phyloP scores from a whole-genome alignment of 2,113 vertebrate species.

The Odontesthes bonariensis region DNA sequence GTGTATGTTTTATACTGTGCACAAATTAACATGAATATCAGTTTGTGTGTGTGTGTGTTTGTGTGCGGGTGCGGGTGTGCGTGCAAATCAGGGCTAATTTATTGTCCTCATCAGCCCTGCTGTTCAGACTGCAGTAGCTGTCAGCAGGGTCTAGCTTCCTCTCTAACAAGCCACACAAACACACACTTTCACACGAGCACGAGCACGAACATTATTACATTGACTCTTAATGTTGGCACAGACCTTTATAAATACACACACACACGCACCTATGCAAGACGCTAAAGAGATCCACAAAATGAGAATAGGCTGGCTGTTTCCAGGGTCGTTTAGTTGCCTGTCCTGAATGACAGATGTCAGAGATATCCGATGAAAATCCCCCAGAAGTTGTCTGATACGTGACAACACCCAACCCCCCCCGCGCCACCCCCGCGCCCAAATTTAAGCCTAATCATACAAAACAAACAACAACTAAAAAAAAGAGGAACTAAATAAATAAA shows the following conservation, averaged over 20 bases:
- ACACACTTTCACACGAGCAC: conserved; percentile 15
- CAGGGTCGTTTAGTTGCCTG: conserved; percentile 26
- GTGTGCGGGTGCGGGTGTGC: too few relatives aligned
- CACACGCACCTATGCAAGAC: neutral
- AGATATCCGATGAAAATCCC: conserved; percentile 16
- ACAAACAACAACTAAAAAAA: neutral
- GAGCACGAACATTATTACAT: conserved; percentile 11
- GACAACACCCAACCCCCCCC: conserved; percentile 9
- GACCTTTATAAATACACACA: conserved; percentile 7
- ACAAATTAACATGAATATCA: conserved; percentile 6
- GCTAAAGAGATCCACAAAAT: conserved; percentile 3
- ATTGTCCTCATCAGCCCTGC: conserved; percentile 76
- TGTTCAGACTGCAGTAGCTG: conserved; percentile 75
- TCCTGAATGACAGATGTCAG: conserved; percentile 28
- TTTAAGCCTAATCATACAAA: neutral
- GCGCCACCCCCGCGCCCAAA: too few relatives aligned
- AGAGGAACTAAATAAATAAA: neutral
- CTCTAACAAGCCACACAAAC: conserved; percentile 66
- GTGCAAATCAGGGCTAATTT: conserved; percentile 67
- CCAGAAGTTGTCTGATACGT: conserved; percentile 18
- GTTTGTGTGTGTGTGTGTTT: conserved; percentile 22
- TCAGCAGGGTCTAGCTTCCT: conserved; percentile 74
- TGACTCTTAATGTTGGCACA: conserved; percentile 12
- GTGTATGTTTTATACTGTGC: neutral
- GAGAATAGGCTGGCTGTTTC: neutral